Evolutionary conservation across 2,888 invertebrate genomes (phyloP).

Genomic region (Mesorhabditis belari): DNA sequence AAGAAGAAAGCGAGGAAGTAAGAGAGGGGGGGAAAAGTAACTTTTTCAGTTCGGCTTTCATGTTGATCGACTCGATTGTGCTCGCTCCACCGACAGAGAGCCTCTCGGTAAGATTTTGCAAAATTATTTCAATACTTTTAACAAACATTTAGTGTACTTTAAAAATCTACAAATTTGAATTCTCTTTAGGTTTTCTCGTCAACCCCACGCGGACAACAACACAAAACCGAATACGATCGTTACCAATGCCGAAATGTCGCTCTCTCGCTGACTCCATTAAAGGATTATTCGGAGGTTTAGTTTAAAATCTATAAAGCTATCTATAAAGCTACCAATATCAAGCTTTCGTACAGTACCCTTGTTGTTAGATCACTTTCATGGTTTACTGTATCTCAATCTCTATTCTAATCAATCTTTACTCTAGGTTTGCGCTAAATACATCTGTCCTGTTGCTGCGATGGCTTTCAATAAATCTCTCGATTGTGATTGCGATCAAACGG

Average conservation of each 20-base stretch:
- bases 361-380: not conserved
- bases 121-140: too few relatives aligned
- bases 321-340: not conserved
- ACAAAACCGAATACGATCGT: conserved; percentile 54
- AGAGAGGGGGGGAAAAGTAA: too few relatives aligned
- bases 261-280: conserved; percentile 46
- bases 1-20: too few relatives aligned
- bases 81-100: conserved; percentile 54
- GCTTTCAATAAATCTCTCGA: conserved; percentile 53
- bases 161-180: not conserved
- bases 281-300: conserved; percentile 21
- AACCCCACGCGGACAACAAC: conserved; percentile 50
- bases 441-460: conserved; percentile 47
- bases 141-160: not conserved
- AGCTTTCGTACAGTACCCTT: conserved; percentile 15
- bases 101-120: conserved; percentile 53
- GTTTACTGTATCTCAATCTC: not conserved
- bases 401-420: conserved; percentile 8
- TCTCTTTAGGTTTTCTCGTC: conserved; percentile 49
- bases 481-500: conserved; percentile 89
- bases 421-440: conserved; percentile 35
- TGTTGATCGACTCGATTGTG: conserved; percentile 72
- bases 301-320: conserved; percentile 12
- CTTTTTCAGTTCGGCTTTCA: conserved; percentile 64
- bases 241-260: conserved; percentile 56